phyloP scores from a whole-genome alignment of 2,797 vertebrate genomes.

The Clarias fuscus region DNA sequence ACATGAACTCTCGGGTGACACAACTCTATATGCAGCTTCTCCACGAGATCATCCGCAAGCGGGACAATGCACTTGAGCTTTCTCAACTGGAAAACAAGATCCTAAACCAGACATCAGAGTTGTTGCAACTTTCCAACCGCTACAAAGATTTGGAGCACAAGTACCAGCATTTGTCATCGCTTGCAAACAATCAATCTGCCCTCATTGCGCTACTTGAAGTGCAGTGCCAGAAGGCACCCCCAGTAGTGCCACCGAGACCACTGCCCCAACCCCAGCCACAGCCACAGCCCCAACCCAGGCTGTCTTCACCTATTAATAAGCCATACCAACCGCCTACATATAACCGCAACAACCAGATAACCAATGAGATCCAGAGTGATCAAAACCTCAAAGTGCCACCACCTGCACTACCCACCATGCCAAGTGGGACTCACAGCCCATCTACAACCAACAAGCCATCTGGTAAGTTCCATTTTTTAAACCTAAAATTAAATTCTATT shows the following conservation, averaged over 20 bases:
- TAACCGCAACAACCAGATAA: slow-evolving; percentile 90
- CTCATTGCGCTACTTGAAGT: slow-evolving; percentile 90
- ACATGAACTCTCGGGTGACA: slow-evolving; percentile 98
- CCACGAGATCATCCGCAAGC: slow-evolving; percentile 96
- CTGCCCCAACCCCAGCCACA: slow-evolving; percentile 67
- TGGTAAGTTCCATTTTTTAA: slow-evolving; percentile 77
- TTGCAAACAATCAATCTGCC: slow-evolving; percentile 92
- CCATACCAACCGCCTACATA: slow-evolving; percentile 82
- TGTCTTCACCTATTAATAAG: slow-evolving; percentile 74
- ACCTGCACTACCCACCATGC: slow-evolving; percentile 88
- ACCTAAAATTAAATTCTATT: no score
- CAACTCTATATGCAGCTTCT: slow-evolving; percentile 99
- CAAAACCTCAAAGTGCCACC: slow-evolving; percentile 87
- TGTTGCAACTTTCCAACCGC: slow-evolving; percentile 91
- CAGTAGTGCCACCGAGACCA: slow-evolving; percentile 62
- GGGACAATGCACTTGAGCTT: slow-evolving; percentile 93
- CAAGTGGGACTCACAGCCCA: slow-evolving; percentile 85
- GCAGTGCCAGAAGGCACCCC: slow-evolving; percentile 83
- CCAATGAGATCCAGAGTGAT: slow-evolving; percentile 97
- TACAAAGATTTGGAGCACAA: slow-evolving; percentile 98
- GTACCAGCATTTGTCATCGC: slow-evolving; percentile 89
- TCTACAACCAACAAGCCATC: slow-evolving; percentile 92
- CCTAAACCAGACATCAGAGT: slow-evolving; percentile 95
- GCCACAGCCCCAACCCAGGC: slow-evolving; percentile 66
- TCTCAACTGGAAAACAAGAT: slow-evolving; percentile 96